These are phyloP conservation scores for Lacerta agilis DNA, from an alignment of 2,797 vertebrate genomes.

Conservation along the genomic window DNA sequence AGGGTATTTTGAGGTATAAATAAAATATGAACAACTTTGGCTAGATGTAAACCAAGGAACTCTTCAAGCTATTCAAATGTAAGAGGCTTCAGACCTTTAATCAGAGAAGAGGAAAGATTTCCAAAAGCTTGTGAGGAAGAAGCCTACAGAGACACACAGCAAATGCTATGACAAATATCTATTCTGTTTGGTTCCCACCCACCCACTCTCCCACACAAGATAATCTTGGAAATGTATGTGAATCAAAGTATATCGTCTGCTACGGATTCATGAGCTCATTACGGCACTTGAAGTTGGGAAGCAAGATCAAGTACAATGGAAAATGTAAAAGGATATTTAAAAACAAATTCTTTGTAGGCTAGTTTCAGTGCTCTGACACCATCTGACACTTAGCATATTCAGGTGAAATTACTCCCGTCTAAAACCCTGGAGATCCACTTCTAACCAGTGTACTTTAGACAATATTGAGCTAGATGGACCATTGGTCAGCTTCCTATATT, in stretches of 20 bases:
- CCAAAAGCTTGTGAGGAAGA: conserved; percentile 19
- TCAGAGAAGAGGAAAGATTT: conserved; percentile 11
- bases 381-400: neutral
- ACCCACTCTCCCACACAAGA: neutral
- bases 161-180: conserved; percentile 19
- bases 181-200: conserved; percentile 12
- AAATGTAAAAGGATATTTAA: conserved; percentile 12
- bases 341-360: neutral
- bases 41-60: neutral
- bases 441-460: too few relatives aligned
- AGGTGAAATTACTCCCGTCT: too few relatives aligned
- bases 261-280: conserved; percentile 52
- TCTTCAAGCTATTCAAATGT: conserved; percentile 13
- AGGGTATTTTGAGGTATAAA: neutral
- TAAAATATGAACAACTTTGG: conserved; percentile 4
- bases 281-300: conserved; percentile 18
- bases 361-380: neutral
- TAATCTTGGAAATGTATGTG: conserved; percentile 42
- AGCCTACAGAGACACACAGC: neutral
- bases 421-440: too few relatives aligned
- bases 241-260: conserved; percentile 16
- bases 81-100: conserved; percentile 22
- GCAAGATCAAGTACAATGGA: conserved; percentile 15
- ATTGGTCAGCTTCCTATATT: too few relatives aligned
- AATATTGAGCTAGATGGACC: too few relatives aligned